A percentile compares a stretch with the other conserved stretches of the same genome.
phyloP scores from a whole-genome alignment of 1,140 invertebrate genomes.

The Acyrthosiphon pisum region DNA sequence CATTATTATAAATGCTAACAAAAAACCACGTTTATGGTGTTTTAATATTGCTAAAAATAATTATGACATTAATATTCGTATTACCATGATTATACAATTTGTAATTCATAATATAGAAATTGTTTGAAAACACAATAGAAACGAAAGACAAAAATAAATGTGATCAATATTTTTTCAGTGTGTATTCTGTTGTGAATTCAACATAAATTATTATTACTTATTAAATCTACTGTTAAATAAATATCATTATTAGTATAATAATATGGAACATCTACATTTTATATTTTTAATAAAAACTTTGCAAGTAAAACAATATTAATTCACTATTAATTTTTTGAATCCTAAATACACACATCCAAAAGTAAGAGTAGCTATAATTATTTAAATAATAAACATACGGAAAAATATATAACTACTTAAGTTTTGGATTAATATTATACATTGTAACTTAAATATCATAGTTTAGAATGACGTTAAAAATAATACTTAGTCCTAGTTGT shows the following conservation, averaged over 20 bases:
- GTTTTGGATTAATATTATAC: background rate
- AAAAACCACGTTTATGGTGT: background rate
- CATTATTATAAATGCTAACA: background rate
- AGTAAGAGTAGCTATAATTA: background rate
- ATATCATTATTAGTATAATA: too few relatives aligned
- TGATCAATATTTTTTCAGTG: background rate
- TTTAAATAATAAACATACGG: background rate
- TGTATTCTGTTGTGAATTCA: background rate
- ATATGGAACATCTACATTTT: background rate
- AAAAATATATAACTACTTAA: background rate
- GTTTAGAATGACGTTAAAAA: background rate
- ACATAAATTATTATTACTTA: background rate
- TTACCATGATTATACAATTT: background rate
- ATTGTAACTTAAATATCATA: background rate
- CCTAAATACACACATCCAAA: background rate
- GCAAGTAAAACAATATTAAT: background rate
- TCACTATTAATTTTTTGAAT: background rate
- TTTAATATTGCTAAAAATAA: background rate
- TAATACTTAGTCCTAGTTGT: background rate
- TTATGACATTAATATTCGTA: background rate
- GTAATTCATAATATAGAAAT: background rate
- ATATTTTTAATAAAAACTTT: background rate
- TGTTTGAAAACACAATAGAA: background rate
- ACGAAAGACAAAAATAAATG: background rate
- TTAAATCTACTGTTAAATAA: background rate